These are phyloP conservation scores for Marronus borbonicus DNA, from an alignment of 2,888 invertebrate species.

Conservation along the genomic window DNA sequence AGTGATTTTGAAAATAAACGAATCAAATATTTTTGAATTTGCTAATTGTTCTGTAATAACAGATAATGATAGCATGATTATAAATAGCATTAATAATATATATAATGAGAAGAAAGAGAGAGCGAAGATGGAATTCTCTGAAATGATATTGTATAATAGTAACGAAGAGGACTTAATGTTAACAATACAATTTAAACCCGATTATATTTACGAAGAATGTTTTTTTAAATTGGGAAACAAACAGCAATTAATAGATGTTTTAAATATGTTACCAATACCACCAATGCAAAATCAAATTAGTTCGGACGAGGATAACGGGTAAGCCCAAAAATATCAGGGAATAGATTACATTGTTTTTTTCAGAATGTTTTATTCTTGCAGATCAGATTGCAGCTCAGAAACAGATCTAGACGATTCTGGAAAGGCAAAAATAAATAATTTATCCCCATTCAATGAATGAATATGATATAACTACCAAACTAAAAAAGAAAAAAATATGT, in stretches of 20 bases:
- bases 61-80: constrained; percentile 8
- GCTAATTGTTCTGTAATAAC: constrained; percentile 6
- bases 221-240: constrained; percentile 25
- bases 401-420: constrained; percentile 19
- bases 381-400: constrained; percentile 13
- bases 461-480: background rate
- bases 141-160: constrained; percentile 9
- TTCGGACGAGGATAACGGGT: constrained; percentile 24
- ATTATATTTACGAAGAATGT: constrained; percentile 23
- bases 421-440: constrained; percentile 21
- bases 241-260: constrained; percentile 35
- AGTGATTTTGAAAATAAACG: constrained; percentile 12
- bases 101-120: background rate
- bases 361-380: background rate
- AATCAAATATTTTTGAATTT: background rate
- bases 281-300: constrained; percentile 32
- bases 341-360: constrained; percentile 35
- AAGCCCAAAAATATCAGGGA: constrained; percentile 5
- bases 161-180: constrained; percentile 23
- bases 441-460: constrained; percentile 25
- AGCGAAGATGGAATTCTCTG: constrained; percentile 23
- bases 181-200: constrained; percentile 26
- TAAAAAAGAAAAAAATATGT: too few relatives aligned
- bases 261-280: constrained; percentile 32
- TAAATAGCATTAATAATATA: constrained; percentile 7